Evolutionary conservation across 2,888 invertebrate genomes (phyloP).

Genomic region (Operophtera brumata): DNA sequence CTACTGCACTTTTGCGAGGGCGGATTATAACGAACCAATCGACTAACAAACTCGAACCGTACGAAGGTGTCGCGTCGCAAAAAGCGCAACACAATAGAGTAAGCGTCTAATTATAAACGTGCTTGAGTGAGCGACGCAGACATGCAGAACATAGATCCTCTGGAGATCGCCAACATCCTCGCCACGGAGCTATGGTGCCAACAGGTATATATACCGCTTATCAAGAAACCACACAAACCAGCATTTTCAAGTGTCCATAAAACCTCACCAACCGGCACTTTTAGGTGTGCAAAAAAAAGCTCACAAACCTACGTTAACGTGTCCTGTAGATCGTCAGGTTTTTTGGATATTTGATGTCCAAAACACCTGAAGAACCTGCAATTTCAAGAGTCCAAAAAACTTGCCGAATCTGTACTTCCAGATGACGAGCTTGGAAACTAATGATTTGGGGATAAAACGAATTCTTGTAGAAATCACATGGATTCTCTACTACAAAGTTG

Average conservation of each 20-base stretch:
- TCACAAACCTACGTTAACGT: no score
- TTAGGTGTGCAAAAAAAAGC: background rate
- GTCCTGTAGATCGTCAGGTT: no score
- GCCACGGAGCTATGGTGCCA: slow-evolving; percentile 92
- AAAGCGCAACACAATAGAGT: slow-evolving; percentile 80
- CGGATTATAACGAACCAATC: slow-evolving; percentile 78
- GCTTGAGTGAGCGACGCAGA: slow-evolving; percentile 64
- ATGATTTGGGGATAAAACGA: background rate
- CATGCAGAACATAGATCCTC: slow-evolving; percentile 86
- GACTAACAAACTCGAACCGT: slow-evolving; percentile 78
- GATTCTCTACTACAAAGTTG: slow-evolving; percentile 10
- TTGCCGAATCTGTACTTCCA: background rate
- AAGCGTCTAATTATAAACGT: slow-evolving; percentile 79
- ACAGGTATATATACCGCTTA: slow-evolving; percentile 83
- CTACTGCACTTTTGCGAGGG: slow-evolving; percentile 68
- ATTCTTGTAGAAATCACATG: slow-evolving; percentile 10
- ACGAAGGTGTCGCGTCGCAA: slow-evolving; percentile 79
- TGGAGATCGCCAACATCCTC: slow-evolving; percentile 91
- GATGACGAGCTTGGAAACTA: background rate
- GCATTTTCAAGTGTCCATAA: background rate
- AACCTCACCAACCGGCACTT: background rate
- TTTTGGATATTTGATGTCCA: no score
- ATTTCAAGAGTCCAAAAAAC: background rate
- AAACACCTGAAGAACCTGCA: no score
- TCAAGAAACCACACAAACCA: background rate